Conservation (phyloP, 2,113 vertebrate species). For the Setophaga coronata region DNA sequence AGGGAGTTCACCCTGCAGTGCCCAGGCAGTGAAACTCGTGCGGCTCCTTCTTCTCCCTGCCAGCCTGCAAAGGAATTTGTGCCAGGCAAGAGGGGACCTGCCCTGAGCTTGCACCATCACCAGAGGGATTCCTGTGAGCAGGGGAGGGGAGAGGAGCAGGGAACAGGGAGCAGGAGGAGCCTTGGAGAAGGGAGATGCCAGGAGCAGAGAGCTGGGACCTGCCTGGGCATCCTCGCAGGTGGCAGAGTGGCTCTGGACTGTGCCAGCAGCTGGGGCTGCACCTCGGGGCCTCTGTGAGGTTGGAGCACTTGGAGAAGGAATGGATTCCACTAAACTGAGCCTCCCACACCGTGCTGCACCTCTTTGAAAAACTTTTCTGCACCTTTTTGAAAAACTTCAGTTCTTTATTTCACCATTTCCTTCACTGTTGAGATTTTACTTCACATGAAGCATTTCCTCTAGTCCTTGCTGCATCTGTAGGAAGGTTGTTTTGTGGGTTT, state of each 20-base stretch:
- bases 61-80: background rate
- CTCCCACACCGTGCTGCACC: background rate
- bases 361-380: background rate
- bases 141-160: background rate
- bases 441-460: background rate
- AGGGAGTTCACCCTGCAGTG: background rate
- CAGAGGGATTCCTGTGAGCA: background rate
- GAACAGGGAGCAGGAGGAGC: background rate
- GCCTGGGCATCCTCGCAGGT: background rate
- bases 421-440: background rate
- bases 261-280: rapidly evolving
- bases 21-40: background rate
- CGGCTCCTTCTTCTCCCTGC: background rate
- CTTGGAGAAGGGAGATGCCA: background rate
- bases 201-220: background rate
- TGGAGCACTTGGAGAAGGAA: background rate
- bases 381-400: background rate
- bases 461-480: background rate
- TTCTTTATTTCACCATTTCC: background rate
- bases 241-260: rapidly evolving
- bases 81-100: background rate
- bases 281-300: rapidly evolving
- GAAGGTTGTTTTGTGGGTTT: background rate
- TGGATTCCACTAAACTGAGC: background rate
- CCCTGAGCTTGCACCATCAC: background rate